Conservation (phyloP, 30 jellyfish, hydroid and myxozoan genomes). For the Hydractinia echinata region DNA sequence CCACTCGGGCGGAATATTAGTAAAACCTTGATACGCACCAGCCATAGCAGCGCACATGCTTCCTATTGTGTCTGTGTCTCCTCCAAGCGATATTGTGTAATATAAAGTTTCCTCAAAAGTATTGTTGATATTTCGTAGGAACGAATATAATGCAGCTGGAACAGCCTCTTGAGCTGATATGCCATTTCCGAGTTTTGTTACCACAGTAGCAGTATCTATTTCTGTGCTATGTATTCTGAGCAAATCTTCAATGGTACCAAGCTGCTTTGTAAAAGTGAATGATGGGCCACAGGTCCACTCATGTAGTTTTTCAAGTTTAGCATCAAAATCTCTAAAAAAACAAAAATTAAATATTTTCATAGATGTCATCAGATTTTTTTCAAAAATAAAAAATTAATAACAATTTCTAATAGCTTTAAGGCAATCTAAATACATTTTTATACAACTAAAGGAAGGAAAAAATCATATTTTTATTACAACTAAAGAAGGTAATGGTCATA, state of each 20-base stretch:
- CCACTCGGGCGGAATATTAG: conserved; percentile 75
- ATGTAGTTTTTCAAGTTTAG: background rate
- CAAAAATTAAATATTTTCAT: background rate
- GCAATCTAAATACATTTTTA: too few relatives aligned
- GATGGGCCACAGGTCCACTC: conserved; percentile 37
- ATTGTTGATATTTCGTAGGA: conserved; percentile 36
- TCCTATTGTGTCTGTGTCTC: conserved; percentile 98
- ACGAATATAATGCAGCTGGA: conserved; percentile 84
- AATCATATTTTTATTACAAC: too few relatives aligned
- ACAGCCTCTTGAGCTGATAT: conserved; percentile 94
- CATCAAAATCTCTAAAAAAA: conserved; percentile 38
- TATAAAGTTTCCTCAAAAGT: conserved; percentile 61
- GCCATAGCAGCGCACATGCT: conserved; percentile 94
- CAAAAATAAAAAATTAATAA: background rate
- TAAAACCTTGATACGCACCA: conserved; percentile 78
- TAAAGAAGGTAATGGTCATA: background rate
- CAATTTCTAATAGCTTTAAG: too few relatives aligned
- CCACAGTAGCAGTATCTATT: conserved; percentile 10
- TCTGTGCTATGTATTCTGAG: conserved; percentile 11
- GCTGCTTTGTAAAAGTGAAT: conserved; percentile 59
- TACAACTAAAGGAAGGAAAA: too few relatives aligned
- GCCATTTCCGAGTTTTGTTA: conserved; percentile 55
- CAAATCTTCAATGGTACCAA: conserved; percentile 34
- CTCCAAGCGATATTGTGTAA: conserved; percentile 83
- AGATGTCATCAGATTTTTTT: background rate